These are phyloP conservation scores for Sterrhoptilus dennistouni DNA, from an alignment of 2,113 vertebrate species.

Conservation along the genomic window DNA sequence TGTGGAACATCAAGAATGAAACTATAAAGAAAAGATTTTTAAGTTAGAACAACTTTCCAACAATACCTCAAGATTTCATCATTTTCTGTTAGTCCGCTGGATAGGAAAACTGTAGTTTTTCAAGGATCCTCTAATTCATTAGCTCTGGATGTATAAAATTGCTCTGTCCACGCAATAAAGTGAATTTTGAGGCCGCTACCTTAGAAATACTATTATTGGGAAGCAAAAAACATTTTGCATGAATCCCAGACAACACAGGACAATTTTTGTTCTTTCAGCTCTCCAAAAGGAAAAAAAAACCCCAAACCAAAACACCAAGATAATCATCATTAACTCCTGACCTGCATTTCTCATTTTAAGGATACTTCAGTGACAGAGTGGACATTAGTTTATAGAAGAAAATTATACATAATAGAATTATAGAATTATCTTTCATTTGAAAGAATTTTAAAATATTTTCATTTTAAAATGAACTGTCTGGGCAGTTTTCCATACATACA, in stretches of 20 bases:
- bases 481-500: background rate
- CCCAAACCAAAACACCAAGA: background rate
- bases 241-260: background rate
- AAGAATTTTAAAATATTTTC: background rate
- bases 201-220: background rate
- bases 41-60: constrained; percentile 64
- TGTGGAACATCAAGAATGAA: constrained; percentile 53
- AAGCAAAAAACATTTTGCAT: background rate
- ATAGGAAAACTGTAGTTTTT: background rate
- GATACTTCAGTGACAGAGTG: background rate
- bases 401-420: background rate
- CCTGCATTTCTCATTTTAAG: background rate
- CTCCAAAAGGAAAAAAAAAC: background rate
- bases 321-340: background rate
- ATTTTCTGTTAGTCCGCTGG: background rate
- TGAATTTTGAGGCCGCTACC: background rate
- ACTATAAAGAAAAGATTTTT: constrained; percentile 62
- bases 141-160: background rate
- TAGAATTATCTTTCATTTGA: background rate
- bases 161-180: background rate
- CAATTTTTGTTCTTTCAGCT: background rate
- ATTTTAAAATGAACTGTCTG: background rate
- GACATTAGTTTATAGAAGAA: background rate
- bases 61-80: background rate
- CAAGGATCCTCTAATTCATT: background rate